These are phyloP conservation scores for Genyomyrus donnyi DNA, from an alignment of 2,113 vertebrate species.

Conservation along the genomic window DNA sequence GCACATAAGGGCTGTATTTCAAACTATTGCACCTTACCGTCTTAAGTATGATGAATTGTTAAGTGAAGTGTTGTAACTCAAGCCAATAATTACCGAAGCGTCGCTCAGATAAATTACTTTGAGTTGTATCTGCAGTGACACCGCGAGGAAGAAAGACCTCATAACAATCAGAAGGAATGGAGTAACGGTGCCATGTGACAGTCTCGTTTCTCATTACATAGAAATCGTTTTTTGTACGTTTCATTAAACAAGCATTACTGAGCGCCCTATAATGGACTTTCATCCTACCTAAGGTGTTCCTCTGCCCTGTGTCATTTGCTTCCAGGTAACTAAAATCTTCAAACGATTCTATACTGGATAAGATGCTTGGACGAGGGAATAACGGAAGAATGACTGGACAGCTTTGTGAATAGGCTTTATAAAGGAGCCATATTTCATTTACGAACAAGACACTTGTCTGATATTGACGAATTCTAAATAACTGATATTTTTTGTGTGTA, in stretches of 20 bases:
- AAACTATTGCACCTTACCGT: background rate
- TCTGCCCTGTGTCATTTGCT: background rate
- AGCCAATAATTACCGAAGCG: background rate
- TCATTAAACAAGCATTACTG: background rate
- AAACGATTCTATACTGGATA: background rate
- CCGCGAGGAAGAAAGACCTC: background rate
- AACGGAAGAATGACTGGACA: background rate
- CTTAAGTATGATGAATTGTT: background rate
- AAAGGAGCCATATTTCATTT: background rate
- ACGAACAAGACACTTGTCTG: background rate
- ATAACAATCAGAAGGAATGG: background rate
- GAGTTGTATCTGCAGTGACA: slow-evolving; percentile 4
- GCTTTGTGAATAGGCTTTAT: background rate
- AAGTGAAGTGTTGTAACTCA: background rate
- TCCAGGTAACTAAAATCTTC: background rate
- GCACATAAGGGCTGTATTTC: background rate
- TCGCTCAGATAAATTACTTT: background rate
- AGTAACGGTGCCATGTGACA: background rate
- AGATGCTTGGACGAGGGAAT: background rate
- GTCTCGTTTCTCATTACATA: background rate
- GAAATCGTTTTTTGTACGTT: background rate
- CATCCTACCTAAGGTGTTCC: background rate
- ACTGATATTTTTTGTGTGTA: background rate
- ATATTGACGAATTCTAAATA: background rate
- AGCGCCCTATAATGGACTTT: background rate